Evolutionary conservation across 2,797 vertebrate genomes (phyloP).

Genomic region (Acomys russatus): DNA sequence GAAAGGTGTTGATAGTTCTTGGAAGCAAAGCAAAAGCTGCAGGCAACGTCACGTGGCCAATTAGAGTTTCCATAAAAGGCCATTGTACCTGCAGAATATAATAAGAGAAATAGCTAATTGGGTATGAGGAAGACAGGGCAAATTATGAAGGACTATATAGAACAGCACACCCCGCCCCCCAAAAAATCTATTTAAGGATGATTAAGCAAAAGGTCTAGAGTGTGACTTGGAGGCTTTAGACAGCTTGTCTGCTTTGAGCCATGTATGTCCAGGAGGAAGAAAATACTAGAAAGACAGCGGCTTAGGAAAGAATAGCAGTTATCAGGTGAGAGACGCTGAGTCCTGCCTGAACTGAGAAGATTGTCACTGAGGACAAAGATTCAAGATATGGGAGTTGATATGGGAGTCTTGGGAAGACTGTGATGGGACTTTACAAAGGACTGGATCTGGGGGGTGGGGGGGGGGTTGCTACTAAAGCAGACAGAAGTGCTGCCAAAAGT

Average conservation of each 20-base stretch:
- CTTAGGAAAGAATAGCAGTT: not conserved
- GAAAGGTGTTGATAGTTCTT: not conserved
- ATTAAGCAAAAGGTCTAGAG: not conserved
- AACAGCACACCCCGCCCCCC: not conserved
- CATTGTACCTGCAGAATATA: not conserved
- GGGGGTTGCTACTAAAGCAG: not conserved
- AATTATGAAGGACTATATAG: not conserved
- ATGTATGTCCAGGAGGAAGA: not conserved
- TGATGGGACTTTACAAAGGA: not conserved
- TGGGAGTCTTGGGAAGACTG: not conserved
- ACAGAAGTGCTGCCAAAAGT: not conserved
- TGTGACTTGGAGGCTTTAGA: not conserved
- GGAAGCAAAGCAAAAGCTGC: not conserved
- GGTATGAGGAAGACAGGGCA: not conserved
- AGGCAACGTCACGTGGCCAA: not conserved
- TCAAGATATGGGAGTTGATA: not conserved
- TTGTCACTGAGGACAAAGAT: not conserved
- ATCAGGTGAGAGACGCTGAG: not conserved
- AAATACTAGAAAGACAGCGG: not conserved
- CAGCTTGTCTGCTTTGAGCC: not conserved
- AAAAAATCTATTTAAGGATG: not conserved
- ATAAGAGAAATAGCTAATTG: not conserved
- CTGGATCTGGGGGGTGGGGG: not conserved
- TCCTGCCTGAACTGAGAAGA: not conserved
- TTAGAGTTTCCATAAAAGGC: not conserved